Evolutionary conservation across 2,888 invertebrate species (phyloP), one percentile per base, ranked within the genome.

Genomic region (Yponomeuta malinellus): DNA sequence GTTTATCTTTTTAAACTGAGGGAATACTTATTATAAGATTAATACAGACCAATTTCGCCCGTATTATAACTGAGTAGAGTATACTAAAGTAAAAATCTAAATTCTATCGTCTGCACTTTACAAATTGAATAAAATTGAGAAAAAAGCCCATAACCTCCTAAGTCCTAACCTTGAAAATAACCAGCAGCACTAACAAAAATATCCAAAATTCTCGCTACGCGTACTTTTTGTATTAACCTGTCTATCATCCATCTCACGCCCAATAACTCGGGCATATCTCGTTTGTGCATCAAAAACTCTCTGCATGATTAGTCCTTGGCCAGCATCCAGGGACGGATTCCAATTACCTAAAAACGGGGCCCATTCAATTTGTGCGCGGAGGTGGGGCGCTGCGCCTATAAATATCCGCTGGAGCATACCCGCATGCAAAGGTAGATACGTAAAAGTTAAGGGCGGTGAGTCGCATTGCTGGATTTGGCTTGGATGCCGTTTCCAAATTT

Each of bases 321-420:
- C 6, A 48, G 68, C 52, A 33, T 63, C 63, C 70, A 37, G 69
- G 37, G 33, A 63, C n/a, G 63, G 23, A 63, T 70, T 70, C 70
- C 83, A 83, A 83, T 83, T 82, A 83, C 81, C 80, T 83, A 80
- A 83, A 83, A 83, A 83, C 79, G 80, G 73, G 74, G 74, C 75
- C 81, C 79, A 83, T 83, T 83, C 83, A 82, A 83, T 83, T 82
- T 82, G 80, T 75, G 75, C 74, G 74, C 74, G 76, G 70, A 10
- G 52, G 52, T 59, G 52, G 15, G 52, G 63, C 74, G 76, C 70
- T 12, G 69, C 69, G 43, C 70, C 70, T 69, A 72, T 70, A 70
- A 71, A 72, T 71, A 74, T 76, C 71, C 72, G 76, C 77, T 79
- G 77, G 76, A 78, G 79, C 78, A 79, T 78, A 76, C 74, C 65